These are phyloP conservation scores for Muraenolepis orangiensis DNA, from an alignment of 2,797 vertebrate species.

Conservation along the genomic window DNA sequence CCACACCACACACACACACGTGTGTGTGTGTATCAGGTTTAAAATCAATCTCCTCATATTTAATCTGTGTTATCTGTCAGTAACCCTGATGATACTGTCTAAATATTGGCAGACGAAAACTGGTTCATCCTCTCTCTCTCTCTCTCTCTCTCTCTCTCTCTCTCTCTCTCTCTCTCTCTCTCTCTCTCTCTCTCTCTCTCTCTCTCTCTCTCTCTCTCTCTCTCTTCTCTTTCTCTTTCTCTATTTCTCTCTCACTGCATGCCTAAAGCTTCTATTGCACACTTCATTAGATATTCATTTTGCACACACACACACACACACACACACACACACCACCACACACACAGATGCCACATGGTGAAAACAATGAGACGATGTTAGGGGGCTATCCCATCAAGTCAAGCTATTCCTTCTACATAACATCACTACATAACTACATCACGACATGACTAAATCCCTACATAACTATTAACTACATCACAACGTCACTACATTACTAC, in stretches of 20 bases:
- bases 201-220: background rate
- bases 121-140: background rate
- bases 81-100: constrained; percentile 35
- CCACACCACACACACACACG: constrained; percentile 5
- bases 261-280: background rate
- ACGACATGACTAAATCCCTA: background rate
- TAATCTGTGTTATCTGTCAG: constrained; percentile 47
- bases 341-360: background rate
- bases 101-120: constrained; percentile 50
- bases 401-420: background rate
- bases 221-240: background rate
- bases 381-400: background rate
- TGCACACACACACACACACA: background rate
- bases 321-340: background rate
- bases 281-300: background rate
- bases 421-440: background rate
- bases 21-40: constrained; percentile 28
- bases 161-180: background rate
- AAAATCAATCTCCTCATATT: constrained; percentile 41
- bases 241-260: background rate
- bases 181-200: background rate
- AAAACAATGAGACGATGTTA: background rate
- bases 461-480: background rate
- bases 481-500: background rate
- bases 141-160: background rate